Conservation (phyloP, 2,888 invertebrate genomes). For the Cheilosia urbana region DNA sequence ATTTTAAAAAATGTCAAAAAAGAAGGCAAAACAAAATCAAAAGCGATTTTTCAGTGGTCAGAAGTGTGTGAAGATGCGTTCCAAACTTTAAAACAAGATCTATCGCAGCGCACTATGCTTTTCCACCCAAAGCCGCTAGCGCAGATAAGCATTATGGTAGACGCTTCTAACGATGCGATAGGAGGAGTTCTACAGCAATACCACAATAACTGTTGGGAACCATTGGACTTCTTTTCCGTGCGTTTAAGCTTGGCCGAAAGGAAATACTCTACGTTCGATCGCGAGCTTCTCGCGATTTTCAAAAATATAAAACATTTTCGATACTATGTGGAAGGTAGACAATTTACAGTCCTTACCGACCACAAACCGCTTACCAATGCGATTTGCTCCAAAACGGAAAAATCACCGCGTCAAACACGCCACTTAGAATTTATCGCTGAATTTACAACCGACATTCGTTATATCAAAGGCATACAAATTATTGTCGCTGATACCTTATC, state of each 20-base stretch:
- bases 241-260: slow-evolving; percentile 23
- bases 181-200: slow-evolving; percentile 37
- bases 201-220: slow-evolving; percentile 12
- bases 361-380: too few relatives aligned
- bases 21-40: slow-evolving; percentile 4
- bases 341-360: too few relatives aligned
- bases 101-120: slow-evolving; percentile 20
- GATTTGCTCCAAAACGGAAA: too few relatives aligned
- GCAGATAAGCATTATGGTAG: slow-evolving; percentile 11
- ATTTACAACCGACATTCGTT: too few relatives aligned
- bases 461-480: too few relatives aligned
- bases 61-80: slow-evolving; percentile 27
- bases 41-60: slow-evolving; percentile 9
- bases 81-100: slow-evolving; percentile 8
- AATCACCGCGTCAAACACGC: too few relatives aligned
- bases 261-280: slow-evolving; percentile 24
- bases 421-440: too few relatives aligned
- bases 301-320: slow-evolving; percentile 17
- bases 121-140: slow-evolving; percentile 31
- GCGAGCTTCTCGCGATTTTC: slow-evolving; percentile 33
- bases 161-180: slow-evolving; percentile 39
- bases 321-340: slow-evolving; percentile 20
- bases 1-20: slow-evolving; percentile 3
- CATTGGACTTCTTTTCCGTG: slow-evolving; percentile 26
- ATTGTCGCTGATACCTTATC: neutral